phyloP scores from a whole-genome alignment of 2,888 invertebrate genomes.

The Odontocolon sp. region DNA sequence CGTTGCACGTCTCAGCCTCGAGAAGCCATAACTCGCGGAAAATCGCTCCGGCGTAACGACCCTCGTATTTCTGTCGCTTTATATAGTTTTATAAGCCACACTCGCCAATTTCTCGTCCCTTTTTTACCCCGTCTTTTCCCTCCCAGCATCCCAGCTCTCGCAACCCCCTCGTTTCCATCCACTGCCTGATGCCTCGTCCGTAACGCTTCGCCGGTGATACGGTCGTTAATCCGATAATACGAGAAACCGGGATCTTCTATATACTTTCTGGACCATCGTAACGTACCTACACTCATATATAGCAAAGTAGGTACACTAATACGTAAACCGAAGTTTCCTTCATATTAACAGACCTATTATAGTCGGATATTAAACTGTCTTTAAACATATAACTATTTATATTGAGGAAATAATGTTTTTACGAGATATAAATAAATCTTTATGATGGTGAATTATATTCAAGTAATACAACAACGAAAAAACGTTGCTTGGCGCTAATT shows the following conservation, averaged over 20 bases:
- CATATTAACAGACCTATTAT: not conserved
- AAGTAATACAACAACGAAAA: too few relatives aligned
- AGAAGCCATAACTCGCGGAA: slow-evolving; percentile 14
- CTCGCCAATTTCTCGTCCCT: not conserved
- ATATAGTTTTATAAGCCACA: slow-evolving; percentile 18
- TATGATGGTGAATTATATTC: too few relatives aligned
- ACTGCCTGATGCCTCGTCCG: not conserved
- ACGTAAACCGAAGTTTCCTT: too few relatives aligned
- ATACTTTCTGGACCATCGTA: not conserved
- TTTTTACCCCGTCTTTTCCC: not conserved
- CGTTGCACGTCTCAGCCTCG: slow-evolving; percentile 11
- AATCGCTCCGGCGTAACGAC: slow-evolving; percentile 16
- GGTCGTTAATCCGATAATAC: slow-evolving; percentile 17
- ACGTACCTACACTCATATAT: not conserved
- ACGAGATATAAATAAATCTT: not conserved
- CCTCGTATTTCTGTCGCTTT: slow-evolving; percentile 12
- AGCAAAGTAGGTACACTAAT: not conserved
- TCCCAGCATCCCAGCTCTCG: too few relatives aligned
- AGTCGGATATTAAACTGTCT: not conserved
- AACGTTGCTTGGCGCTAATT: too few relatives aligned
- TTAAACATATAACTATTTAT: not conserved
- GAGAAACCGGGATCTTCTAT: not conserved
- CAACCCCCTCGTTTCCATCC: not conserved
- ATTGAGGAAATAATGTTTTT: not conserved
- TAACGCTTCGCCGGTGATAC: slow-evolving; percentile 17